Base-by-base conservation (phyloP, 2,888 invertebrate species). In the Catotricha subobsoleta region DNA sequence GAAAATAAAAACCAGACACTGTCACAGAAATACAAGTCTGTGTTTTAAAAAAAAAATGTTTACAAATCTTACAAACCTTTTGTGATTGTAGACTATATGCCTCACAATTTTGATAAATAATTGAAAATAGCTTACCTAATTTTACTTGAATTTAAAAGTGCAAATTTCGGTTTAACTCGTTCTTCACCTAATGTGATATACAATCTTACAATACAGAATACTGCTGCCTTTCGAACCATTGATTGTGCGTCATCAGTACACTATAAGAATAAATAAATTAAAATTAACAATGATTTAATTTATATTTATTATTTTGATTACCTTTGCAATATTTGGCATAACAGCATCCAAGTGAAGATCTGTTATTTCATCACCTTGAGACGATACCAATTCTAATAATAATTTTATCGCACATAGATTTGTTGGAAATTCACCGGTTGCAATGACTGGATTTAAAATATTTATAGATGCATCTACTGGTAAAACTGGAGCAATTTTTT, bases 121-220 rank as follows among this genome's bases (percentile, higher is more conserved):
- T 10, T 7, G 15, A 7, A 8, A 16, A 13, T 16, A 7, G 9
- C 39, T 48, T 44, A 53, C 53, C 53, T 80, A 54, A 82, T 72
- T 69, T 95, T 95, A 67, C 90, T 90, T 51, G 87, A 83, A 51
- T 81, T 81, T 41, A 97, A 69, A 34, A 75, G 73, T 31, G 72
- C 69, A 44, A 94, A 71, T 57, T 87, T 83, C 3, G 87, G 86
- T 53, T 75, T 71, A 59, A 94, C 72, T 29, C 75, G 69, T 20
- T 82, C 83, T 56, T 91, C 88, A 1, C 94, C 94, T 8, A 91
- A 77, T 30, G 80, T 79, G 56, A 82, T 74, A 54, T 95, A 87
- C 52, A 95, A 74, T 36, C 90, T 86, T 4, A 97, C 95, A 77
- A 97, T 88, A 56, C 94, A 94, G 67, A 97, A 94, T 15, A 95